Percentiles rank a stretch among this genome's conserved stretches.
Evolutionary conservation across 2,888 invertebrate genomes (phyloP).

Genomic region (Cheilosia pagana): DNA sequence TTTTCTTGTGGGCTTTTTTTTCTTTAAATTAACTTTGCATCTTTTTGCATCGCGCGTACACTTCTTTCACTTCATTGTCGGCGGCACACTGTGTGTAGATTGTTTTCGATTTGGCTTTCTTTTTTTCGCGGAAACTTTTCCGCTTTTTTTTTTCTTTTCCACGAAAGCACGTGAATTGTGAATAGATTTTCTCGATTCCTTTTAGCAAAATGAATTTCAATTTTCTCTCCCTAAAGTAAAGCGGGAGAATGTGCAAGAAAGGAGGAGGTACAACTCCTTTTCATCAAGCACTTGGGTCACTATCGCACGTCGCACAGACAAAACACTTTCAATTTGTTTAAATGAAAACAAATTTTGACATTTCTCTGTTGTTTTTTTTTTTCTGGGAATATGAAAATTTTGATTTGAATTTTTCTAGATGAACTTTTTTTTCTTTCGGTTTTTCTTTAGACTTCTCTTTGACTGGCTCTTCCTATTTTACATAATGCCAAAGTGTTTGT

Average conservation of each 20-base stretch:
- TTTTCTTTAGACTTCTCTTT: constrained; percentile 43
- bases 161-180: constrained; percentile 56
- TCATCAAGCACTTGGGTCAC: constrained; percentile 33
- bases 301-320: background rate
- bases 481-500: constrained; percentile 76
- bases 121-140: constrained; percentile 46
- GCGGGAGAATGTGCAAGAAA: background rate
- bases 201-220: constrained; percentile 28
- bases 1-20: constrained; percentile 46
- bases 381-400: too few species aligned
- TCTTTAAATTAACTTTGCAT: constrained; percentile 72
- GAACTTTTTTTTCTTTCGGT: constrained; percentile 50
- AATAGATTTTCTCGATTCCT: constrained; percentile 30
- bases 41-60: constrained; percentile 64
- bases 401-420: constrained; percentile 38
- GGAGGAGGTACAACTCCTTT: constrained; percentile 25
- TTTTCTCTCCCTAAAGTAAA: background rate
- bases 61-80: constrained; percentile 50
- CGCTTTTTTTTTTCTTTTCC: constrained; percentile 35
- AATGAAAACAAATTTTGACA: constrained; percentile 16
- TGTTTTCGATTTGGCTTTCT: constrained; percentile 5
- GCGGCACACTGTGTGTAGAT: constrained; percentile 23
- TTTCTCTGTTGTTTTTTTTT: constrained; percentile 39
- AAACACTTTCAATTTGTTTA: constrained; percentile 18
- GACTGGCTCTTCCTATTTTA: constrained; percentile 74